phyloP scores from a whole-genome alignment of 2,888 invertebrate genomes.

The Platycnemis pennipes region DNA sequence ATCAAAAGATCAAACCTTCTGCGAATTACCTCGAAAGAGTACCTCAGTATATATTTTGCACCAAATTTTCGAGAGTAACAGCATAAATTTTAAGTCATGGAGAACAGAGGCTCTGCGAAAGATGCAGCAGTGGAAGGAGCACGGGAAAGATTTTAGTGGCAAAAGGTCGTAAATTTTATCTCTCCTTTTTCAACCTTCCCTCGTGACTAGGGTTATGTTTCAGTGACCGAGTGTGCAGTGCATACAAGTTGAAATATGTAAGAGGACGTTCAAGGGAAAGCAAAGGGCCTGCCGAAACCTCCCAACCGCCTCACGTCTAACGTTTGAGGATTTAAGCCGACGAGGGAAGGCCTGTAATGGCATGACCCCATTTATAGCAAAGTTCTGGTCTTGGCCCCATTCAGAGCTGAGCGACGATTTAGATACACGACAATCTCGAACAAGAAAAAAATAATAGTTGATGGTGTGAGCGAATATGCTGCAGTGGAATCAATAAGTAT shows the following conservation, averaged over 20 bases:
- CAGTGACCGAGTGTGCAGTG: neutral
- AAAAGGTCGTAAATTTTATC: neutral
- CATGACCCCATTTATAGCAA: neutral
- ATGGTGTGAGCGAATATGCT: too few species aligned
- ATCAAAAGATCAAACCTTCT: too few species aligned
- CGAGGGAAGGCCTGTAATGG: neutral
- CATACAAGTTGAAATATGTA: neutral
- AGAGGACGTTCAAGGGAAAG: neutral
- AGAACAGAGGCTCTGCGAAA: neutral
- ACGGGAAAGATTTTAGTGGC: neutral
- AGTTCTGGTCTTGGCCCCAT: conserved; percentile 1
- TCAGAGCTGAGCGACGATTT: neutral
- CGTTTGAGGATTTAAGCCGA: neutral
- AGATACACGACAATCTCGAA: neutral
- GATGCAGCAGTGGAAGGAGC: neutral
- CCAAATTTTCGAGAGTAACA: too few species aligned
- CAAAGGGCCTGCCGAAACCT: neutral
- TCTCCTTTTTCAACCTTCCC: neutral
- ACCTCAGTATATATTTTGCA: too few species aligned
- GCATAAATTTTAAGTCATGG: too few species aligned
- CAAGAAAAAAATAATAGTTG: neutral
- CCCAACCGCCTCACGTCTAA: neutral
- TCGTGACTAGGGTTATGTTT: neutral
- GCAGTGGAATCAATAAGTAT: too few species aligned
- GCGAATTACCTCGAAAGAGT: too few species aligned